Evolutionary conservation across 2,888 invertebrate genomes (phyloP), one percentile per base, ranked within the genome.

Genomic region (Osmoderma eremita): DNA sequence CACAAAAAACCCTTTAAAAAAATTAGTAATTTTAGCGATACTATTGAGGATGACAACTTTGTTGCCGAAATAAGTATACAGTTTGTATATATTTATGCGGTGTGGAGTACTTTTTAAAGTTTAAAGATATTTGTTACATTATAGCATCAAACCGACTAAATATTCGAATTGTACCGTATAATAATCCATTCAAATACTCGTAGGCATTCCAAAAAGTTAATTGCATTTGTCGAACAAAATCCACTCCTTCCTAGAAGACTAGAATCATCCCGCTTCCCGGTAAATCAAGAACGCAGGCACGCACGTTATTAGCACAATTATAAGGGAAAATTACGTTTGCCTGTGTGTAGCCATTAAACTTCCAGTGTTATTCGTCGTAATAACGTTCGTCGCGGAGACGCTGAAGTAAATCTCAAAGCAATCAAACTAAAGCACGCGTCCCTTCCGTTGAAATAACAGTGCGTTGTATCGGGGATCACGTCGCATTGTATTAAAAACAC

Each of bases 401-500:
- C 10, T 10, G n/a, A 38, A 18, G 15, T 53, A 61, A 15, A 61
- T 61, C 58, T 61, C 15, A 12, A 56, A 56, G 41, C 41, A 56
- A 56, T 41, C 41, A 56, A 41, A 20, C 22, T 3, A 41, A n/a
- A n/a, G n/a, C 6, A 13, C 41, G 2, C 12, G 41, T 56, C 22
- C 56, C 56, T 41, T 41, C 41, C 22, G 54, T 56, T 56, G 56
- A 41, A 41, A 24, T 41, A 56, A 39, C 20, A 56, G 48, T 20
- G 18, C 48, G 20, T 1, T 20, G 18, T 20, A n/a, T 1, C 6
- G 30, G 18, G 10, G 17, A n/a, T 39, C 56, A 56, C 56, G 41
- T 56, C n/a, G 22, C 41, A 22, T 39, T 41, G 56, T 56, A 56
- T 56, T 56, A 56, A 56, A 39, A 41, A 41, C 20, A 56, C 42